Evolutionary conservation across 2,888 invertebrate genomes (phyloP).

Genomic region (Eumacrocentrus americanus): DNA sequence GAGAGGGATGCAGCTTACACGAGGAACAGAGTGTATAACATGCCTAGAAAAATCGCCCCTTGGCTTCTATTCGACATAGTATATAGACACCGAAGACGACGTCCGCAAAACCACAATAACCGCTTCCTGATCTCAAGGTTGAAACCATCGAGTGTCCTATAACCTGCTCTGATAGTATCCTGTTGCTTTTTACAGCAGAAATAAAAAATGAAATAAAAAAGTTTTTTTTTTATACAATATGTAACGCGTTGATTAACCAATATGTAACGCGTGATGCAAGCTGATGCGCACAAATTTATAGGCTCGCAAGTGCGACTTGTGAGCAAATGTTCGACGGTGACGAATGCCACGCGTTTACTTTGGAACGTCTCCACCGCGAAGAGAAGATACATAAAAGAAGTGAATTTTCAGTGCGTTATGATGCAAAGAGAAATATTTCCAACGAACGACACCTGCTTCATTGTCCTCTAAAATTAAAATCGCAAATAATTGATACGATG

Average conservation of each 20-base stretch:
- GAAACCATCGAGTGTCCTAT: conserved; percentile 1
- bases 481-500: too few species aligned
- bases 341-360: conserved; percentile 38
- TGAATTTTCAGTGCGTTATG: too few species aligned
- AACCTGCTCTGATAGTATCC: not conserved
- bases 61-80: not conserved
- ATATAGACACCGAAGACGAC: conserved; percentile 20
- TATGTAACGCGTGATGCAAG: conserved; percentile 23
- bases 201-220: not conserved
- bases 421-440: too few species aligned
- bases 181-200: not conserved
- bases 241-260: conserved; percentile 25
- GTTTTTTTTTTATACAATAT: not conserved
- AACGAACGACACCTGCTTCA: too few species aligned
- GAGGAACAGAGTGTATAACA: too few species aligned
- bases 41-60: too few species aligned
- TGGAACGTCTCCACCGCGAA: conserved; percentile 33
- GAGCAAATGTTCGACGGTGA: conserved; percentile 36
- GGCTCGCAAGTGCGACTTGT: conserved; percentile 16
- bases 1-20: too few species aligned
- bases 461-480: too few species aligned
- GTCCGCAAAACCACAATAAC: conserved; percentile 26
- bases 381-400: not conserved
- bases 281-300: conserved; percentile 37
- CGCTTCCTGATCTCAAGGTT: conserved; percentile 24